Evolutionary conservation across 2,113 vertebrate species (phyloP).

Genomic region (Petaurus breviceps): DNA sequence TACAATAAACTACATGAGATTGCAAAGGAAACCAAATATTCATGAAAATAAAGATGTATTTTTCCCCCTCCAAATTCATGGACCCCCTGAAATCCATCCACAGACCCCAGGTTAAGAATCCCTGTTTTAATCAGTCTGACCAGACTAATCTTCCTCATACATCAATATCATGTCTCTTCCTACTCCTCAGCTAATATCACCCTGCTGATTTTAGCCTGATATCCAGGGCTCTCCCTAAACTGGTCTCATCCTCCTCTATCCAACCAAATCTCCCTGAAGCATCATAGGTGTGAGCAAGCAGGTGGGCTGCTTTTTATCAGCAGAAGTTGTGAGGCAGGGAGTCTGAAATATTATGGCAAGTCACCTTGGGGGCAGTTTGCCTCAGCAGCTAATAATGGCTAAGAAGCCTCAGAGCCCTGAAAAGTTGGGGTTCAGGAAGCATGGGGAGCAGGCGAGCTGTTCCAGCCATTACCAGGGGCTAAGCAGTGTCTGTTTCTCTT

Average conservation of each 20-base stretch:
- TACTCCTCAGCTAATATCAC: not conserved
- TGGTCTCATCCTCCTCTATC: not conserved
- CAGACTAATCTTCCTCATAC: not conserved
- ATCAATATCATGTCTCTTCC: not conserved
- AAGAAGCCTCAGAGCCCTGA: not conserved
- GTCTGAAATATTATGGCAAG: not conserved
- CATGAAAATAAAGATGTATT: not conserved
- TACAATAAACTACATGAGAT: not conserved
- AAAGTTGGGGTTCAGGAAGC: not conserved
- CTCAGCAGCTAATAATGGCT: not conserved
- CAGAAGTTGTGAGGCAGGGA: not conserved
- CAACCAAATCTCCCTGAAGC: not conserved
- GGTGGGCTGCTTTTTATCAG: not conserved
- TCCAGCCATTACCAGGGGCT: no score
- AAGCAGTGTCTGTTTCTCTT: not conserved
- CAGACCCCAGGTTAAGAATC: not conserved
- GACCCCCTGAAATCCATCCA: not conserved
- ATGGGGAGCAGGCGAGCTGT: no score
- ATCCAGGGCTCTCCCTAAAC: not conserved
- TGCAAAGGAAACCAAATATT: not conserved
- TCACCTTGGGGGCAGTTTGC: not conserved
- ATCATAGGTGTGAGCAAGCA: not conserved
- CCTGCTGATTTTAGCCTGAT: not conserved
- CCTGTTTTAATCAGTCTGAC: not conserved
- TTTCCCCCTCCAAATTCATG: not conserved